phyloP scores from a whole-genome alignment of 2,797 vertebrate genomes.

The Betta splendens region DNA sequence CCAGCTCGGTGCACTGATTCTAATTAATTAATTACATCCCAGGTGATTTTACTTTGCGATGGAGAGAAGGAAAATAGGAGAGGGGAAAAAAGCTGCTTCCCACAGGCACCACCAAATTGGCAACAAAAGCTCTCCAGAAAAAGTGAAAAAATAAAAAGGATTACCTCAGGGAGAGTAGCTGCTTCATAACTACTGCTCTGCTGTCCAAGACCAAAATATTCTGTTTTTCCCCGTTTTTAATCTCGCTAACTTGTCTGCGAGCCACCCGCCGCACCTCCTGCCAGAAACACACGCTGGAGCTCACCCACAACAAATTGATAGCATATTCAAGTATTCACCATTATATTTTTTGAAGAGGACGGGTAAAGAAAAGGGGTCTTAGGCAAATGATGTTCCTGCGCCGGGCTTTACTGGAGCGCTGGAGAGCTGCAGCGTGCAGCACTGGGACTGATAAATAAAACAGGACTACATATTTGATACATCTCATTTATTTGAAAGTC shows the following conservation, averaged over 20 bases:
- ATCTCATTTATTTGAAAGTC: constrained; percentile 58
- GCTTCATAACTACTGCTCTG: constrained; percentile 64
- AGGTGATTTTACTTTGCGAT: constrained; percentile 83
- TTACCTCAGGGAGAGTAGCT: constrained; percentile 64
- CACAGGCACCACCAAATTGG: constrained; percentile 77
- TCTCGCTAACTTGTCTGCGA: constrained; percentile 48
- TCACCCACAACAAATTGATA: constrained; percentile 71
- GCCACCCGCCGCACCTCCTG: constrained; percentile 52
- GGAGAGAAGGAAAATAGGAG: constrained; percentile 69
- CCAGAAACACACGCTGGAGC: constrained; percentile 64
- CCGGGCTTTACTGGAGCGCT: constrained; percentile 33
- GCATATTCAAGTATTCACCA: constrained; percentile 69
- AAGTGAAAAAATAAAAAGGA: constrained; percentile 43
- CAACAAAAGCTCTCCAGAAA: constrained; percentile 65
- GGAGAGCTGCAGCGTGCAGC: constrained; percentile 41
- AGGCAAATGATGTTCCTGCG: constrained; percentile 48
- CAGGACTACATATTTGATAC: constrained; percentile 50
- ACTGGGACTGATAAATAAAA: constrained; percentile 55
- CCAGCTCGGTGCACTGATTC: constrained; percentile 69
- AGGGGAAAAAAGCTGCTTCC: constrained; percentile 59
- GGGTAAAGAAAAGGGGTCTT: constrained; percentile 36
- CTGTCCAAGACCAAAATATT: constrained; percentile 67
- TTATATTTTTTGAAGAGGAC: constrained; percentile 56
- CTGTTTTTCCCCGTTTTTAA: constrained; percentile 10
- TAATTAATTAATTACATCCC: constrained; percentile 87